Evolutionary conservation across 2,113 vertebrate genomes (phyloP).

Genomic region (Leptodactylus fuscus): DNA sequence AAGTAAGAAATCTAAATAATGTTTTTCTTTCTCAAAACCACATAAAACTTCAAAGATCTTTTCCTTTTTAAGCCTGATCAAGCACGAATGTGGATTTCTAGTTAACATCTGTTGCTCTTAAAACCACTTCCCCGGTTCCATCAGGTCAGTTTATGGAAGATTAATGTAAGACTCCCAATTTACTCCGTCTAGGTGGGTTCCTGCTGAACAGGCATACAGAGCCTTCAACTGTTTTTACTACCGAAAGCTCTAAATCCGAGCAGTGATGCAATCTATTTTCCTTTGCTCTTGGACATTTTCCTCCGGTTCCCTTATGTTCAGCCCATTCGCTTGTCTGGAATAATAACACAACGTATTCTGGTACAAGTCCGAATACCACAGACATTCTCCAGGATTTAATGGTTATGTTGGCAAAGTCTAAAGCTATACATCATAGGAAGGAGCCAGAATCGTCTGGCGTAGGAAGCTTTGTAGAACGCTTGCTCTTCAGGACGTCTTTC

Average conservation of each 20-base stretch:
- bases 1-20: not conserved
- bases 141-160: conserved; percentile 35
- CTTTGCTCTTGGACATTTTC: conserved; percentile 1
- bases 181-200: not conserved
- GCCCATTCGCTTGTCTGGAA: not conserved
- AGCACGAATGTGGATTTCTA: conserved; percentile 21
- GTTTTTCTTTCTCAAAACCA: conserved; percentile 17
- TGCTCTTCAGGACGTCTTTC: not conserved
- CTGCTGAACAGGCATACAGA: conserved; percentile 41
- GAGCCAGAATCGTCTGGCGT: not conserved
- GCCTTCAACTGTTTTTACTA: conserved; percentile 30
- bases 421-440: conserved; percentile 17
- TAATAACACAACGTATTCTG: conserved; percentile 30
- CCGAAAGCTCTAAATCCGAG: not conserved
- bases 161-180: conserved; percentile 2
- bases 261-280: conserved; percentile 44
- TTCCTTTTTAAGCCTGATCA: not conserved
- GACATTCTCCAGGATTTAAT: conserved; percentile 29
- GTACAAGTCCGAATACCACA: conserved; percentile 1
- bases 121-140: conserved; percentile 9
- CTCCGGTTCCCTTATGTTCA: not conserved
- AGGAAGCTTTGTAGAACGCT: not conserved
- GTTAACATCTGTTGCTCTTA: conserved; percentile 14
- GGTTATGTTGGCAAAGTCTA: conserved; percentile 31
- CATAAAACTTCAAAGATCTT: conserved; percentile 27